These are phyloP conservation scores for Xanthorhoe spadicearia DNA, from an alignment of 2,888 invertebrate genomes.

Conservation along the genomic window DNA sequence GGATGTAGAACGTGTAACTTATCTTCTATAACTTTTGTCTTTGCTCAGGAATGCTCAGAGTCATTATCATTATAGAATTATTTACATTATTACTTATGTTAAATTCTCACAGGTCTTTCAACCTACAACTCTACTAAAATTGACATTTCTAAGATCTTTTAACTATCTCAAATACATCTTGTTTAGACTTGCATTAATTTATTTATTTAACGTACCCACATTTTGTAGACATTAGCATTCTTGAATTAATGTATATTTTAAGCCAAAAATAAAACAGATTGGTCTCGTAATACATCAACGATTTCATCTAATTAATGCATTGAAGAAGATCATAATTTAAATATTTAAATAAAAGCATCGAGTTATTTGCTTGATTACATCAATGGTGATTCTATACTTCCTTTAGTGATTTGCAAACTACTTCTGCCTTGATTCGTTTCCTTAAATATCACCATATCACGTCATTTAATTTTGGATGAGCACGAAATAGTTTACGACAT, in stretches of 20 bases:
- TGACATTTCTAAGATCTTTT: no score
- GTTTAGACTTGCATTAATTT: no score
- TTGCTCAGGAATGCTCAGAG: constrained; percentile 60
- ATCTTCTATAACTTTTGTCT: not conserved
- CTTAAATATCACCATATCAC: constrained; percentile 46
- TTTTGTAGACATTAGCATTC: not conserved
- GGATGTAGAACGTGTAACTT: no score
- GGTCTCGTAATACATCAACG: not conserved
- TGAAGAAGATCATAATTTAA: constrained; percentile 16
- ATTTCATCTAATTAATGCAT: constrained; percentile 1
- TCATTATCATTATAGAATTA: constrained; percentile 70
- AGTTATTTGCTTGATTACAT: constrained; percentile 52
- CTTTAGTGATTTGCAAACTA: constrained; percentile 54
- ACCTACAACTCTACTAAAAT: not conserved
- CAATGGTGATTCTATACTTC: constrained; percentile 52
- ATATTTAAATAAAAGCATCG: constrained; percentile 35
- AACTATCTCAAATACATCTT: no score
- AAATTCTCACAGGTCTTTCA: not conserved
- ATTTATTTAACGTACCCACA: no score
- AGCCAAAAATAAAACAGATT: not conserved
- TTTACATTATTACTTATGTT: constrained; percentile 10
- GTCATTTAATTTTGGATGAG: constrained; percentile 30
- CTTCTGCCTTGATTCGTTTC: constrained; percentile 54
- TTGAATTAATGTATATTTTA: not conserved
- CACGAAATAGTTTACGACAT: constrained; percentile 10